These are phyloP conservation scores for Pardosa pseudoannulata DNA, from an alignment of 2,888 invertebrate genomes.

Conservation along the genomic window DNA sequence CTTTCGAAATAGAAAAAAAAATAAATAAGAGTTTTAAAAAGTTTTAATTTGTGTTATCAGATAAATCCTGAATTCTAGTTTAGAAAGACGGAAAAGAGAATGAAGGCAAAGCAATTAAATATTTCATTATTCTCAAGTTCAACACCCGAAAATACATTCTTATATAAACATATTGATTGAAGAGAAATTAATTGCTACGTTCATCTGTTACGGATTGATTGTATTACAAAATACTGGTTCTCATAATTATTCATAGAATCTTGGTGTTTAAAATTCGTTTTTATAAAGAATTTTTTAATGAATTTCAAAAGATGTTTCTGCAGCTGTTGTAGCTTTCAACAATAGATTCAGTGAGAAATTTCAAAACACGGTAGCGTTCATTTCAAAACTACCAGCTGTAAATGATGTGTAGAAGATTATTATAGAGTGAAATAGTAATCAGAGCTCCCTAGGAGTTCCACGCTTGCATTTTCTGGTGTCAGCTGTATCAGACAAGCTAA, in stretches of 20 bases:
- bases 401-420: conserved; percentile 45
- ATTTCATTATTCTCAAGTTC: too few species aligned
- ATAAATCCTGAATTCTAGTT: too few species aligned
- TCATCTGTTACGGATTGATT: background rate
- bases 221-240: background rate
- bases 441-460: conserved; percentile 35
- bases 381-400: conserved; percentile 43
- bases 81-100: too few species aligned
- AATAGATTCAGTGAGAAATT: conserved; percentile 24
- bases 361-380: background rate
- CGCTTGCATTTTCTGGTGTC: conserved; percentile 29
- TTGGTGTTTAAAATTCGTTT: background rate
- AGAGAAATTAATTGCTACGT: background rate
- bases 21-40: too few species aligned
- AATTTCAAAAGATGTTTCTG: background rate
- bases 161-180: background rate
- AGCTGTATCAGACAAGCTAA: conserved; percentile 38
- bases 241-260: background rate
- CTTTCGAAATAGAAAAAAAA: too few species aligned
- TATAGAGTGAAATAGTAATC: conserved; percentile 40
- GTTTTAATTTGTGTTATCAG: too few species aligned
- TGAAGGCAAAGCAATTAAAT: too few species aligned
- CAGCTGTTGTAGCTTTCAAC: conserved; percentile 5
- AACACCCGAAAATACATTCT: background rate
- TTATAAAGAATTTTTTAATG: background rate